Conservation (phyloP, 1,140 invertebrate genomes). For the Drosophila suzukii region DNA sequence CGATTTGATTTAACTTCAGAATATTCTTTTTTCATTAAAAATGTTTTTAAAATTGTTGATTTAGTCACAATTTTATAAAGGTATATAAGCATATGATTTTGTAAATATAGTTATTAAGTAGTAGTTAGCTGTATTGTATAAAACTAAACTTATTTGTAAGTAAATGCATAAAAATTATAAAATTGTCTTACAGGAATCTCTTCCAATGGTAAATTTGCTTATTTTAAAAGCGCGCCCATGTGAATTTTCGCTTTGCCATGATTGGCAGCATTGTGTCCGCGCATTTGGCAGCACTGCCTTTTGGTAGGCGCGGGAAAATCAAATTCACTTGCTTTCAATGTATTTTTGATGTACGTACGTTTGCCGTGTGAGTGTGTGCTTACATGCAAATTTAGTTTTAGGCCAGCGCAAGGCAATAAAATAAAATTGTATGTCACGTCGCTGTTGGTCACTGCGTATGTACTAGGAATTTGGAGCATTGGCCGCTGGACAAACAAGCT, state of each 20-base stretch:
- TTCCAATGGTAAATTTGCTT: too few species aligned
- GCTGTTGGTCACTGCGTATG: constrained; percentile 40
- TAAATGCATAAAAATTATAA: too few species aligned
- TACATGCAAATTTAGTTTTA: constrained; percentile 22
- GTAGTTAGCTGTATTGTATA: too few species aligned
- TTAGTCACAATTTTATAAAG: background rate
- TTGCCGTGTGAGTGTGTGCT: background rate
- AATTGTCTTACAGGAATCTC: too few species aligned
- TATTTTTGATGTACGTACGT: background rate
- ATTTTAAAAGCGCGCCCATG: background rate
- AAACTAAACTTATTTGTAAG: too few species aligned
- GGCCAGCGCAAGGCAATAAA: constrained; percentile 11
- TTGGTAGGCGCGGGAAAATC: background rate
- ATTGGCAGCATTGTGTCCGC: constrained; percentile 6
- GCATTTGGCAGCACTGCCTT: constrained; percentile 11
- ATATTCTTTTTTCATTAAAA: too few species aligned
- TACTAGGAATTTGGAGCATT: constrained; percentile 46
- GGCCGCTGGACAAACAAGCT: constrained; percentile 27
- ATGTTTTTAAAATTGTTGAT: too few species aligned
- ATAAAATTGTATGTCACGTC: constrained; percentile 30
- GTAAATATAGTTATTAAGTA: too few species aligned
- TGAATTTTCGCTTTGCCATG: background rate
- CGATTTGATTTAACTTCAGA: too few species aligned
- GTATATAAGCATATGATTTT: background rate
- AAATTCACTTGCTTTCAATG: background rate